Percentiles rank a stretch among this genome's conserved stretches.
phyloP scores from a whole-genome alignment of 1,140 invertebrate species.

The Eubasilissa regina region DNA sequence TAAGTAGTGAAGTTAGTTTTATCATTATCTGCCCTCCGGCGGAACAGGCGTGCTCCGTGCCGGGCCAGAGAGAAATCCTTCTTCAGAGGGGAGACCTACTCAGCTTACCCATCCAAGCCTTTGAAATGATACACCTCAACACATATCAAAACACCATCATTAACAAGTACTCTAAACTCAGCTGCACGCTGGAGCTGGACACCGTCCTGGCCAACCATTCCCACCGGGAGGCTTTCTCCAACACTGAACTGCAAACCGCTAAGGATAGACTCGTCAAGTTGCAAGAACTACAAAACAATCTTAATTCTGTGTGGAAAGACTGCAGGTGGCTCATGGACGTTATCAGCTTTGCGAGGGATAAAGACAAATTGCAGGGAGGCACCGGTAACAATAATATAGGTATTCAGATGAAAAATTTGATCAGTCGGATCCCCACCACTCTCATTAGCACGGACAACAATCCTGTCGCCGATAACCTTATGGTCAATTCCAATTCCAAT shows the following conservation, averaged over 20 bases:
- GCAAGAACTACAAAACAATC: constrained; percentile 85
- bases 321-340: constrained; percentile 96
- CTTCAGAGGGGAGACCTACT: constrained; percentile 86
- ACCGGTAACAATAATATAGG: constrained; percentile 67
- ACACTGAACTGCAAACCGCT: constrained; percentile 86
- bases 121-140: constrained; percentile 94
- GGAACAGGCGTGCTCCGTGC: constrained; percentile 91
- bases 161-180: constrained; percentile 90
- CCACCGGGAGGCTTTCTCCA: constrained; percentile 94
- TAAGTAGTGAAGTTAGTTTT: constrained; percentile 90
- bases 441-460: constrained; percentile 53
- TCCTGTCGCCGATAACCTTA: constrained; percentile 51
- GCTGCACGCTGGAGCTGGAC: constrained; percentile 94
- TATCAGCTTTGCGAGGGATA: constrained; percentile 92
- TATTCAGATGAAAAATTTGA: constrained; percentile 63
- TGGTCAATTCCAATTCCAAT: constrained; percentile 53
- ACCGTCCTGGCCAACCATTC: constrained; percentile 92
- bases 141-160: constrained; percentile 93
- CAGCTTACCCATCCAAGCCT: constrained; percentile 86
- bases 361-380: constrained; percentile 70
- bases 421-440: constrained; percentile 56
- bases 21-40: constrained; percentile 91
- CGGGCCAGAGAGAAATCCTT: constrained; percentile 87
- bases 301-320: constrained; percentile 92
- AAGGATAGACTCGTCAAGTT: constrained; percentile 88